phyloP scores from a whole-genome alignment of 2,113 vertebrate genomes.

The Neodon shergylaensis region DNA sequence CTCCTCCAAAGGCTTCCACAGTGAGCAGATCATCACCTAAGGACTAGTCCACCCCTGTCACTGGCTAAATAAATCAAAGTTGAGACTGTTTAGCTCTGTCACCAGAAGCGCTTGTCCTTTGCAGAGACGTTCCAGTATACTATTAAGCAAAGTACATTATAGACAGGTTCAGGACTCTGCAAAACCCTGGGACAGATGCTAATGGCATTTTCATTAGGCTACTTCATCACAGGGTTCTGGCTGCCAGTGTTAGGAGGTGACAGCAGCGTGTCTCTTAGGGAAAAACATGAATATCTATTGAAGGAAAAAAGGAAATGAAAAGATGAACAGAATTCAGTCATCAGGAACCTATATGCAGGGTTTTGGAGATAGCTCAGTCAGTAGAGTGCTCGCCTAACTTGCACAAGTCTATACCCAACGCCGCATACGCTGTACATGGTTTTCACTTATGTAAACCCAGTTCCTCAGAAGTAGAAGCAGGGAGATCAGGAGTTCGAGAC shows the following conservation, averaged over 20 bases:
- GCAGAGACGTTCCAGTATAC: neutral
- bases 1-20: neutral
- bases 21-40: neutral
- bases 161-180: neutral
- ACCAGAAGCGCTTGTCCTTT: conserved; percentile 50
- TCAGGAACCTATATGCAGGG: neutral
- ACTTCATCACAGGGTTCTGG: conserved; percentile 3
- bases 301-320: neutral
- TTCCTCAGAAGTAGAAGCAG: neutral
- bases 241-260: neutral
- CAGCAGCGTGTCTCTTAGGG: conserved; percentile 48
- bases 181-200: conserved; percentile 16
- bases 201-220: conserved; percentile 55
- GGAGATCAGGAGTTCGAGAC: neutral
- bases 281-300: neutral
- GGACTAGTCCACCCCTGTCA: neutral
- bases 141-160: conserved; percentile 47
- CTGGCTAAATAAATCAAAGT: neutral
- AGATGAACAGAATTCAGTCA: conserved; percentile 7
- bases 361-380: neutral
- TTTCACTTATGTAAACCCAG: neutral
- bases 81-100: conserved; percentile 34
- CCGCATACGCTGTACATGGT: neutral
- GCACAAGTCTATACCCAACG: neutral
- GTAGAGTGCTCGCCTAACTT: neutral